These are phyloP conservation scores for Pseudomugil gertrudae DNA, from an alignment of 2,797 vertebrate genomes.

Conservation along the genomic window DNA sequence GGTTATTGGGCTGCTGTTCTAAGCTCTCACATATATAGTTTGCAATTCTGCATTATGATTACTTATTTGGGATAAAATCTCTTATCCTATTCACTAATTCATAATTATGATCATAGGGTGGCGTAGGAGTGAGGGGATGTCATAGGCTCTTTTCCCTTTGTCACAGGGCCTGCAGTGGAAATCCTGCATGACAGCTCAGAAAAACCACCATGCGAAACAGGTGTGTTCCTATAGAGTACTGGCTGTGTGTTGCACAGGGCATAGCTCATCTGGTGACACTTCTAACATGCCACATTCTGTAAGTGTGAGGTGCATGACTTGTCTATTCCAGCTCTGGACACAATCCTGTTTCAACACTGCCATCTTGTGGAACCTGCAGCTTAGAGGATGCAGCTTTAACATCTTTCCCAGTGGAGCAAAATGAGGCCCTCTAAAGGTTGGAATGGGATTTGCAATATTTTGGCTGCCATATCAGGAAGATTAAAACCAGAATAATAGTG, in stretches of 20 bases:
- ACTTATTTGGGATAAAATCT: conserved; percentile 4
- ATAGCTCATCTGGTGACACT: conserved; percentile 29
- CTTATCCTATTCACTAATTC: not conserved
- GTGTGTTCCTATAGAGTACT: not conserved
- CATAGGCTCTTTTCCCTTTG: not conserved
- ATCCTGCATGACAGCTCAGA: not conserved
- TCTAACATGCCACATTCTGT: conserved; percentile 23
- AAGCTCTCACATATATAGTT: not conserved
- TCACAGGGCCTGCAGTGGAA: not conserved
- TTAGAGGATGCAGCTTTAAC: not conserved
- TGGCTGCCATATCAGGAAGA: not conserved
- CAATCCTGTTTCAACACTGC: conserved; percentile 20
- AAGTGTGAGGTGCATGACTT: not conserved
- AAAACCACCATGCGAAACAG: conserved; percentile 7
- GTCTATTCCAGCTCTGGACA: not conserved
- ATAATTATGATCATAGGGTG: not conserved
- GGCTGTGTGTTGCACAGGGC: not conserved
- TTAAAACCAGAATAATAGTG: not conserved
- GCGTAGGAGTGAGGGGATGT: not conserved
- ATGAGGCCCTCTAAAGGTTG: conserved; percentile 35
- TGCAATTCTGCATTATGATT: not conserved
- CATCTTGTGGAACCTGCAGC: conserved; percentile 49
- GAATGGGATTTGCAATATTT: not conserved
- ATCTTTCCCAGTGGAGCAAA: not conserved
- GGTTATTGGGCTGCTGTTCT: conserved; percentile 9